phyloP scores from a whole-genome alignment of 2,888 invertebrate genomes.

The Volucella inflata region DNA sequence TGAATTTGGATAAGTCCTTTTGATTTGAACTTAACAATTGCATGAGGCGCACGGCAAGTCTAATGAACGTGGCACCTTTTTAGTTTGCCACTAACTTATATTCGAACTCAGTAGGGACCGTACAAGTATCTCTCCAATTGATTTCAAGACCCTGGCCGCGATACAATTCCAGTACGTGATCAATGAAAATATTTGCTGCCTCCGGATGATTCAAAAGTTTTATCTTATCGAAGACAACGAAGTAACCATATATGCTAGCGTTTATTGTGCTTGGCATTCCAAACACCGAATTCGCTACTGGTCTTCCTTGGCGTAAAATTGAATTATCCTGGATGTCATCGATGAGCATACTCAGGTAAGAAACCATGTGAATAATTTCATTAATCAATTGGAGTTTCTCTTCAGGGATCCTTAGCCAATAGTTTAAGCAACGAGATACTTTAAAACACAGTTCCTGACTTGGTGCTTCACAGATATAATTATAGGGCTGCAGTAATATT shows the following conservation, averaged over 20 bases:
- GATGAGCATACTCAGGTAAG: conserved; percentile 97
- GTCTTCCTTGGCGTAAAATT: conserved; percentile 94
- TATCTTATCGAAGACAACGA: conserved; percentile 94
- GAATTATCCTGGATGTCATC: conserved; percentile 99
- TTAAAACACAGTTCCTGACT: conserved; percentile 96
- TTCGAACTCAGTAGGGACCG: conserved; percentile 96
- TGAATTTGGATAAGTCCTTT: conserved; percentile 91
- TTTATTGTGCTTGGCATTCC: conserved; percentile 97
- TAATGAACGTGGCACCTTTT: conserved; percentile 98
- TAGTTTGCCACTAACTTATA: conserved; percentile 96
- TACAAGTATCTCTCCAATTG: conserved; percentile 97
- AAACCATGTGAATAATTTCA: conserved; percentile 96
- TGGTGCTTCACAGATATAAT: conserved; percentile 95
- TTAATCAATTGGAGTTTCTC: conserved; percentile 92
- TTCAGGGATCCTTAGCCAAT: conserved; percentile 95
- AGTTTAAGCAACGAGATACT: conserved; percentile 95
- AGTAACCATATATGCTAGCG: conserved; percentile 96
- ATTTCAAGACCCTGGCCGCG: conserved; percentile 99
- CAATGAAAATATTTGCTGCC: conserved; percentile 92
- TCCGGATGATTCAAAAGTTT: conserved; percentile 92
- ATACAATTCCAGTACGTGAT: conserved; percentile 96
- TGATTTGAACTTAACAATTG: conserved; percentile 95
- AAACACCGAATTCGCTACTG: conserved; percentile 98
- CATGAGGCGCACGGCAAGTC: conserved; percentile 96
- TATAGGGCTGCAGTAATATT: conserved; percentile 94